Conservation (phyloP, 2,113 vertebrate species). For the Holacanthus passer region DNA sequence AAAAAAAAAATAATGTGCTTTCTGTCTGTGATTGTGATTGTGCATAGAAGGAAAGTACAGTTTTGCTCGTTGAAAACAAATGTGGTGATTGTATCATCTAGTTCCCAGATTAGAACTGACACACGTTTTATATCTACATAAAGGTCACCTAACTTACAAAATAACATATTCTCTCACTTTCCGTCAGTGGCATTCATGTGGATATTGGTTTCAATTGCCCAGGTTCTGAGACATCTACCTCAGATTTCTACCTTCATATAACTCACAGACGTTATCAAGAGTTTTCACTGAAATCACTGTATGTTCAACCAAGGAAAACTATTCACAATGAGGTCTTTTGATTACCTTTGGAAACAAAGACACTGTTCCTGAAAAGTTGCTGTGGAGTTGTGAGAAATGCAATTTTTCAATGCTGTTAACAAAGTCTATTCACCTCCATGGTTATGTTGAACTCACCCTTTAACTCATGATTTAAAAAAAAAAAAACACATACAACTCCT, state of each 20-base stretch:
- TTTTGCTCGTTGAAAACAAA: neutral
- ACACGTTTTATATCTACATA: slow-evolving; percentile 1
- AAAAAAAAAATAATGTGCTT: neutral
- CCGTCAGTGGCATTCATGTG: neutral
- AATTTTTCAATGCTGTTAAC: neutral
- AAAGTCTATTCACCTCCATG: neutral
- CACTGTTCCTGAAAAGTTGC: neutral
- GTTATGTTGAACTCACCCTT: neutral
- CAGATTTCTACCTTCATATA: neutral
- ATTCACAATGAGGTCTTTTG: neutral
- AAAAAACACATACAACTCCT: neutral
- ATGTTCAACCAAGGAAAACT: neutral
- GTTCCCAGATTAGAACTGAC: neutral
- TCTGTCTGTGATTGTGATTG: neutral
- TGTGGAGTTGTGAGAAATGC: neutral
- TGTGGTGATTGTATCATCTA: neutral
- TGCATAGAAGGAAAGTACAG: neutral
- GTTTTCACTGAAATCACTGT: neutral
- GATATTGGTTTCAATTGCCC: neutral
- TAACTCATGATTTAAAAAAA: neutral
- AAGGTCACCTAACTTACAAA: slow-evolving; percentile 1
- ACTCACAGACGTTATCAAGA: neutral
- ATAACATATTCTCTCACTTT: neutral
- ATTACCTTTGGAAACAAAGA: neutral
- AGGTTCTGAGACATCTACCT: neutral